Evolutionary conservation across 2,113 vertebrate genomes (phyloP).

Genomic region (Alexandromys fortis): DNA sequence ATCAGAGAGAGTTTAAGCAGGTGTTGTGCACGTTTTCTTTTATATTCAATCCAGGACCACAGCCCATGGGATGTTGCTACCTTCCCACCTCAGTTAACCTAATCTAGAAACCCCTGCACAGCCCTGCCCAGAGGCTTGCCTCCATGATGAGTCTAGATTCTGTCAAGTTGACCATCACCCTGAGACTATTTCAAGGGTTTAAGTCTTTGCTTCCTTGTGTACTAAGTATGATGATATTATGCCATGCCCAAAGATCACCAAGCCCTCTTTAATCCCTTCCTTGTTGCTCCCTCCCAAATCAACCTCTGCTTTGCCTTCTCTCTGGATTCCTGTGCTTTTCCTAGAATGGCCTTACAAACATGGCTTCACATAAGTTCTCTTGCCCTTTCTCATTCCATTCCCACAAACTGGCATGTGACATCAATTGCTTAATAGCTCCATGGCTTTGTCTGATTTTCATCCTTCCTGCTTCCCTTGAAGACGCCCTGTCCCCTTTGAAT

Average conservation of each 20-base stretch:
- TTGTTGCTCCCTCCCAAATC: no score
- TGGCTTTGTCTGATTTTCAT: constrained; percentile 24
- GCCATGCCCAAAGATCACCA: not conserved
- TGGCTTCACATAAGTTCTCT: not conserved
- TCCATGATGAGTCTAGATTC: not conserved
- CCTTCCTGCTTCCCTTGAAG: constrained; percentile 1
- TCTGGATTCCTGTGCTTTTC: not conserved
- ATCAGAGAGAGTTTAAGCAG: not conserved
- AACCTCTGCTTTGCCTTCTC: not conserved
- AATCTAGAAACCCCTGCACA: not conserved
- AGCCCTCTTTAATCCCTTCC: not conserved
- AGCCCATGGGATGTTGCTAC: not conserved
- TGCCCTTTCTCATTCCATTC: not conserved
- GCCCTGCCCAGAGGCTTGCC: not conserved
- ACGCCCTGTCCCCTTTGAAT: not conserved
- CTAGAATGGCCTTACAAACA: not conserved
- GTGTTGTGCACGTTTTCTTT: not conserved
- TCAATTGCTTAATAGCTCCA: not conserved
- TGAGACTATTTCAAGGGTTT: not conserved
- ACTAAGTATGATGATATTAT: not conserved
- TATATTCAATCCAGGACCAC: not conserved
- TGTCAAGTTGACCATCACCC: not conserved
- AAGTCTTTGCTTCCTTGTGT: not conserved
- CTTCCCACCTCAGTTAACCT: not conserved
- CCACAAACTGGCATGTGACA: not conserved